Evolutionary conservation across 2,113 vertebrate genomes (phyloP).

Genomic region (Xyrauchen texanus): DNA sequence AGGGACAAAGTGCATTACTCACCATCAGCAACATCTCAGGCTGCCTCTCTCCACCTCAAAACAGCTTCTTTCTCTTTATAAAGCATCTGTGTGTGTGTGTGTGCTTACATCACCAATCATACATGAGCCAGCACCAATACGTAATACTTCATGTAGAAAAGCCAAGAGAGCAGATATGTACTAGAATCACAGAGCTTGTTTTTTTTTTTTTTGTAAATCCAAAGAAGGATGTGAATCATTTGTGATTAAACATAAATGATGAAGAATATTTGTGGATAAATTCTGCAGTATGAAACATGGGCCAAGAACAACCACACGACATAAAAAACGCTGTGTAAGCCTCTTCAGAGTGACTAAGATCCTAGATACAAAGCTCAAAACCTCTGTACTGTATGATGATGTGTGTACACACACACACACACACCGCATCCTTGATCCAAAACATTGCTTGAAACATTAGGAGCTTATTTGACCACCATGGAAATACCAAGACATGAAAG

Average conservation of each 20-base stretch:
- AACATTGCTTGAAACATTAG: not conserved
- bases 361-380: not conserved
- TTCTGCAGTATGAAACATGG: not conserved
- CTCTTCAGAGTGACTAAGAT: slow-evolving; percentile 32
- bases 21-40: slow-evolving; percentile 12
- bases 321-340: slow-evolving; percentile 32
- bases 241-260: not conserved
- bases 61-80: not conserved
- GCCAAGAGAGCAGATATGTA: too few species aligned
- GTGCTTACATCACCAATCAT: not conserved
- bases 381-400: not conserved
- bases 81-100: not conserved
- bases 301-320: slow-evolving; percentile 42
- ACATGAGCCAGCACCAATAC: not conserved
- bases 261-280: too few species aligned
- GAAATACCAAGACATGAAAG: not conserved
- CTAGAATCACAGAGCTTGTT: too few species aligned
- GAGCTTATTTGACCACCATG: not conserved
- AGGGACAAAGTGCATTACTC: slow-evolving; percentile 15
- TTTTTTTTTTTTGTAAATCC: not conserved
- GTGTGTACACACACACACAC: not conserved
- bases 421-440: not conserved
- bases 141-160: too few species aligned
- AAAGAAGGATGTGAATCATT: not conserved
- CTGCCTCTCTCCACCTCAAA: not conserved